These are phyloP conservation scores for Amazona guildingii DNA, from an alignment of 2,113 vertebrate species.

Conservation along the genomic window DNA sequence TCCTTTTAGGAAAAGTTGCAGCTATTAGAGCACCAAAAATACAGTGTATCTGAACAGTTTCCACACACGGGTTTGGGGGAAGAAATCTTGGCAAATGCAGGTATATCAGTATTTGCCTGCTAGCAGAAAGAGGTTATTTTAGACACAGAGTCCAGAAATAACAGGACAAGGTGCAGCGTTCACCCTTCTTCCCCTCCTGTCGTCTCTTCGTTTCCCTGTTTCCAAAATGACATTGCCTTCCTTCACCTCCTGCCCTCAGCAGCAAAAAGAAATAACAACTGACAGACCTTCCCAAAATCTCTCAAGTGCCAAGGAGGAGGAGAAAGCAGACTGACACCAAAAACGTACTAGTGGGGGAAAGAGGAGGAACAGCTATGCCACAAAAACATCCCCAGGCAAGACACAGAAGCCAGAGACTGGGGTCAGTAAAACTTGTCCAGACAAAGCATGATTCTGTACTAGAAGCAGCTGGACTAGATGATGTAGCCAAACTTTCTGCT, in stretches of 20 bases:
- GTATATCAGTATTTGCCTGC: not conserved
- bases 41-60: not conserved
- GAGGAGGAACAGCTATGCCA: slow-evolving; percentile 10
- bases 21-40: not conserved
- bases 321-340: slow-evolving; percentile 38
- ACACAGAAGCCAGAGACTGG: slow-evolving; percentile 23
- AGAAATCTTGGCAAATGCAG: not conserved
- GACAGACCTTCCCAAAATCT: not conserved
- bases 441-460: slow-evolving; percentile 16
- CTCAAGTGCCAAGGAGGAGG: not conserved
- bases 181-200: not conserved
- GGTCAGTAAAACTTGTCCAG: slow-evolving; percentile 56
- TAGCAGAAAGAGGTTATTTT: not conserved
- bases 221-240: not conserved
- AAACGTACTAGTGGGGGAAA: slow-evolving; percentile 32
- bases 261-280: not conserved
- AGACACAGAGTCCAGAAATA: not conserved
- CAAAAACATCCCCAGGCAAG: slow-evolving; percentile 49
- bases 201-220: not conserved
- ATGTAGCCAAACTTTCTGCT: not conserved
- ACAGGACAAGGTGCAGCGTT: not conserved
- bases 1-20: not conserved
- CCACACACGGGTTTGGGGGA: not conserved
- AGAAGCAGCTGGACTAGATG: not conserved
- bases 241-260: not conserved